These are phyloP conservation scores for Chlorops oryzae DNA, from an alignment of 1,140 invertebrate species.

Conservation along the genomic window DNA sequence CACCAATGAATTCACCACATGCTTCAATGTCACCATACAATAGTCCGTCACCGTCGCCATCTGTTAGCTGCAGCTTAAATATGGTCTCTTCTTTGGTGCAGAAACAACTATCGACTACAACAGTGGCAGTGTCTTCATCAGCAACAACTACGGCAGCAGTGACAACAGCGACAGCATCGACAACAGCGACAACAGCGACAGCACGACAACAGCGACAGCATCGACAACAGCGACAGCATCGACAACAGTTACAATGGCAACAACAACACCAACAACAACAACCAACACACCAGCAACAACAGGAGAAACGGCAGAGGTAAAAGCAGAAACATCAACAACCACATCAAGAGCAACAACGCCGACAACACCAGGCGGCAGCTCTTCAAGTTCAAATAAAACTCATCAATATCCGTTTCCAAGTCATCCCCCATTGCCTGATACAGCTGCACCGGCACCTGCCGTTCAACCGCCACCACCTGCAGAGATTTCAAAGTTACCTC, in stretches of 20 bases:
- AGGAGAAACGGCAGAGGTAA: neutral
- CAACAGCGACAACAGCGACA: slow-evolving; percentile 11
- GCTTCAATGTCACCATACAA: slow-evolving; percentile 45
- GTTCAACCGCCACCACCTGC: slow-evolving; percentile 34
- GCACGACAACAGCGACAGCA: too few relatives aligned
- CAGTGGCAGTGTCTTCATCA: neutral
- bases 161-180: slow-evolving; percentile 8
- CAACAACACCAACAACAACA: neutral
- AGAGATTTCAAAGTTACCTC: slow-evolving; percentile 4
- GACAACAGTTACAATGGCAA: neutral
- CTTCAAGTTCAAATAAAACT: slow-evolving; percentile 49
- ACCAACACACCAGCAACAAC: neutral
- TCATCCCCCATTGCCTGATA: slow-evolving; percentile 58
- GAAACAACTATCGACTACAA: neutral
- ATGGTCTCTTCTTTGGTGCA: too few relatives aligned
- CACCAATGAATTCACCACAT: slow-evolving; percentile 47
- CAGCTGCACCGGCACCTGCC: slow-evolving; percentile 38
- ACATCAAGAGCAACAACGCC: neutral
- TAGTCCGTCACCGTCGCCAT: slow-evolving; percentile 40
- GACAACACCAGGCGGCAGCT: neutral
- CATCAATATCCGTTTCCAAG: slow-evolving; percentile 77
- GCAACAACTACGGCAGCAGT: slow-evolving; percentile 2
- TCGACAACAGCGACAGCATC: slow-evolving; percentile 2
- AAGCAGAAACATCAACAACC: neutral
- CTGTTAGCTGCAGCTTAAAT: slow-evolving; percentile 20